phyloP scores from a whole-genome alignment of 1,140 invertebrate genomes.

The Caligus rogercresseyi region DNA sequence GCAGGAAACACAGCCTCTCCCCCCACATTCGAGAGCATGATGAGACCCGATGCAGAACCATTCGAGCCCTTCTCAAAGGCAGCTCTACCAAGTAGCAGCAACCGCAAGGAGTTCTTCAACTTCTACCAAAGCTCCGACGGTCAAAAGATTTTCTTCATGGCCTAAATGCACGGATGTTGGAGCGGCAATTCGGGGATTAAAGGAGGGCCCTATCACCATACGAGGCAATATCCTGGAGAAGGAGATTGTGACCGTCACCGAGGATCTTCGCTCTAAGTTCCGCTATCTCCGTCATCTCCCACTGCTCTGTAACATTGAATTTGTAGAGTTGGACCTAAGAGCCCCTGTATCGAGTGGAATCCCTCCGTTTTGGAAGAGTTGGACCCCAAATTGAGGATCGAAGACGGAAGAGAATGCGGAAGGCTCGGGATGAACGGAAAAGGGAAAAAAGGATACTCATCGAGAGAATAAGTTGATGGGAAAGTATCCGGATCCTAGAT shows the following conservation, averaged over 20 bases:
- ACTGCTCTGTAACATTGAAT: neutral
- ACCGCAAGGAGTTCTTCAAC: conserved; percentile 20
- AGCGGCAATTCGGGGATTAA: conserved; percentile 62
- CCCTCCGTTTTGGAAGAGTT: conserved; percentile 3
- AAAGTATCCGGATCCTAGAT: conserved; percentile 3
- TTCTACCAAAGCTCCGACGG: conserved; percentile 53
- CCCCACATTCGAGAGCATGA: no score
- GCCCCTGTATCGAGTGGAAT: neutral
- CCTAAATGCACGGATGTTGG: conserved; percentile 73
- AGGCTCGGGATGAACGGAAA: neutral
- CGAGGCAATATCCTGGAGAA: conserved; percentile 20
- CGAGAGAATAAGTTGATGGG: conserved; percentile 15
- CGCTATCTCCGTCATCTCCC: conserved; percentile 17
- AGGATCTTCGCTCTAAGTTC: conserved; percentile 5
- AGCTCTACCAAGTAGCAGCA: neutral
- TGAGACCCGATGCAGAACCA: no score
- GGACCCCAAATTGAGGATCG: neutral
- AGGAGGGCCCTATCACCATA: conserved; percentile 53
- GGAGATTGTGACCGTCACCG: neutral
- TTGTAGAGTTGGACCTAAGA: neutral
- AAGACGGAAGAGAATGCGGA: neutral
- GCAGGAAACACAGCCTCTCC: no score
- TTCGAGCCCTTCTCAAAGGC: no score
- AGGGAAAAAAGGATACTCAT: conserved; percentile 13
- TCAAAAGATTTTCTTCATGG: conserved; percentile 81